phyloP scores from a whole-genome alignment of 2,888 invertebrate genomes.

The Rhopalosiphum nymphaeae region DNA sequence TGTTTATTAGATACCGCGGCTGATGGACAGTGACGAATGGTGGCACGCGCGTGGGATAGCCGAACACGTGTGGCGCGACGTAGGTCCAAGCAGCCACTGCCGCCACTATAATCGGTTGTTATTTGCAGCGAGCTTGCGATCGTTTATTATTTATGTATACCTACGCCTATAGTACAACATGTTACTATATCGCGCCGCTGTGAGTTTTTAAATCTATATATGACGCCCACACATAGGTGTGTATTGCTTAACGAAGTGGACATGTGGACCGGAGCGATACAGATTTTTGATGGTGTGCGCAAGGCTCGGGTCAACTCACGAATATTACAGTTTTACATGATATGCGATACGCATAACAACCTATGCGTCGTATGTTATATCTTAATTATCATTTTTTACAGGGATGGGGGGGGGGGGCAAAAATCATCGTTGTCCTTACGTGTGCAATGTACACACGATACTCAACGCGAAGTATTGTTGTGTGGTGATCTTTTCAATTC shows the following conservation, averaged over 20 bases:
- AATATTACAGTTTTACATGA: too few species aligned
- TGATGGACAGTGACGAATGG: slow-evolving; percentile 65
- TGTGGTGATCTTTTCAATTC: not conserved
- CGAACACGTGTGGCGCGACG: slow-evolving; percentile 30
- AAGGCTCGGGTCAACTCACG: too few species aligned
- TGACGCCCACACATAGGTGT: not conserved
- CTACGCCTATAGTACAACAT: not conserved
- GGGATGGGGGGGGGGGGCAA: not conserved
- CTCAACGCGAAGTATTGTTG: not conserved
- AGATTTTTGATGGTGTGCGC: not conserved
- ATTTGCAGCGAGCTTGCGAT: not conserved
- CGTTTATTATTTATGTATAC: not conserved
- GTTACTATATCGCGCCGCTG: not conserved
- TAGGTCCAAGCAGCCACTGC: not conserved
- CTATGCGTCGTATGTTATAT: too few species aligned
- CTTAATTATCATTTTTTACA: too few species aligned
- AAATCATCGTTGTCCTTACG: not conserved
- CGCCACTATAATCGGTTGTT: not conserved
- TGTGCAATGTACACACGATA: not conserved
- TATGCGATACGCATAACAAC: too few species aligned
- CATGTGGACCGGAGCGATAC: not conserved
- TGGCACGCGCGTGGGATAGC: slow-evolving; percentile 62
- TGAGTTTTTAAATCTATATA: slow-evolving; percentile 31
- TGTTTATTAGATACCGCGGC: slow-evolving; percentile 55
- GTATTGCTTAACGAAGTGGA: too few species aligned